phyloP scores from a whole-genome alignment of 2,888 invertebrate genomes.

The Rhodophaea formosa region DNA sequence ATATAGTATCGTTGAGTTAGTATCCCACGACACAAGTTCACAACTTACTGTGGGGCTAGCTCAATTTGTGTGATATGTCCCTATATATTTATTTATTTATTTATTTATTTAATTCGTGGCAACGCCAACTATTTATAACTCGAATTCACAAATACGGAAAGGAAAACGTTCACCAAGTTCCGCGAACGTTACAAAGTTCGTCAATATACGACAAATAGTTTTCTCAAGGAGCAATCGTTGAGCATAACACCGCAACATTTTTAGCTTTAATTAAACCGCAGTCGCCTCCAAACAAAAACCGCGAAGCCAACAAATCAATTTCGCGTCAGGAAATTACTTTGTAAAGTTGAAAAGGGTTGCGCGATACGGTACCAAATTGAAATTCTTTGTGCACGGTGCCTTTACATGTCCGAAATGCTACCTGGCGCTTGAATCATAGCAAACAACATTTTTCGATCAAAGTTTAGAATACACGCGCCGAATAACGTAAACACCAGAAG shows the following conservation, averaged over 20 bases:
- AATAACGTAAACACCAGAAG: constrained; percentile 22
- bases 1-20: no score
- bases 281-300: constrained; percentile 69
- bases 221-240: not conserved
- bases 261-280: constrained; percentile 66
- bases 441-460: constrained; percentile 56
- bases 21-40: no score
- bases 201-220: not conserved
- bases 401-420: constrained; percentile 72
- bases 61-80: no score
- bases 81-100: no score
- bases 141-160: no score
- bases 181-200: not conserved
- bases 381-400: constrained; percentile 73
- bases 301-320: constrained; percentile 76
- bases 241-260: constrained; percentile 30
- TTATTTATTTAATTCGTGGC: no score
- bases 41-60: no score
- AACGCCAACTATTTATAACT: no score
- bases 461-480: constrained; percentile 42
- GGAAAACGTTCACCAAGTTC: no score
- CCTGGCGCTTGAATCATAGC: constrained; percentile 63
- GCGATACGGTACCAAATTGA: constrained; percentile 76
- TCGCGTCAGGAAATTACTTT: constrained; percentile 76
- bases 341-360: constrained; percentile 73